Conservation (phyloP, 1,140 invertebrate species). For the Proctacanthus coquilletti region DNA sequence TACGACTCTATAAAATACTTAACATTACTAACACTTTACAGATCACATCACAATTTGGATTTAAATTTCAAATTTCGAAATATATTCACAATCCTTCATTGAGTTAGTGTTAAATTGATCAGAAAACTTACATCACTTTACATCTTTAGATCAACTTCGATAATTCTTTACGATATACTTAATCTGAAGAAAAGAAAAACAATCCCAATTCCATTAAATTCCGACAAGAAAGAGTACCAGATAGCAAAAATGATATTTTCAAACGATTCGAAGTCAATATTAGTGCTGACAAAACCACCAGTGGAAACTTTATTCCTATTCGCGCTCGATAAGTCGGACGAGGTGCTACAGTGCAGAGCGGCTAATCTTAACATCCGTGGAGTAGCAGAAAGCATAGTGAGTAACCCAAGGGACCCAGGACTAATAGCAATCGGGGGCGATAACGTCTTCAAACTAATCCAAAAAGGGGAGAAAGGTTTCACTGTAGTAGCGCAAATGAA, state of each 20-base stretch:
- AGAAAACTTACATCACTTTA: too few species aligned
- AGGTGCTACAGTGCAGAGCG: conserved; percentile 48
- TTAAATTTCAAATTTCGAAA: too few species aligned
- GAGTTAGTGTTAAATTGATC: too few species aligned
- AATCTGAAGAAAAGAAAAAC: too few species aligned
- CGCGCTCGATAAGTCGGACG: conserved; percentile 59
- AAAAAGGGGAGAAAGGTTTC: conserved; percentile 53
- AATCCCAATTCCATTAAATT: too few species aligned
- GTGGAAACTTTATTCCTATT: conserved; percentile 59
- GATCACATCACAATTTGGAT: too few species aligned
- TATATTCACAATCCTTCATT: too few species aligned
- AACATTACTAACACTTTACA: too few species aligned
- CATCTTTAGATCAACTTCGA: too few species aligned
- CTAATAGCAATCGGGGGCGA: conserved; percentile 52
- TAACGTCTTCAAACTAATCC: conserved; percentile 49
- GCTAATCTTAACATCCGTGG: conserved; percentile 35
- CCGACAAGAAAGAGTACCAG: conserved; percentile 24
- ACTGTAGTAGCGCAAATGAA: conserved; percentile 44
- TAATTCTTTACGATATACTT: too few species aligned
- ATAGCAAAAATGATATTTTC: conserved; percentile 55
- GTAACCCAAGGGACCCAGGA: conserved; percentile 53
- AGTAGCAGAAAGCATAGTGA: conserved; percentile 18
- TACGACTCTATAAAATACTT: too few species aligned
- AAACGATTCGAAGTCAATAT: conserved; percentile 51
- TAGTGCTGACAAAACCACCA: conserved; percentile 49